These are phyloP conservation scores for Aphelinus certus DNA, from an alignment of 1,140 invertebrate species.

Conservation along the genomic window DNA sequence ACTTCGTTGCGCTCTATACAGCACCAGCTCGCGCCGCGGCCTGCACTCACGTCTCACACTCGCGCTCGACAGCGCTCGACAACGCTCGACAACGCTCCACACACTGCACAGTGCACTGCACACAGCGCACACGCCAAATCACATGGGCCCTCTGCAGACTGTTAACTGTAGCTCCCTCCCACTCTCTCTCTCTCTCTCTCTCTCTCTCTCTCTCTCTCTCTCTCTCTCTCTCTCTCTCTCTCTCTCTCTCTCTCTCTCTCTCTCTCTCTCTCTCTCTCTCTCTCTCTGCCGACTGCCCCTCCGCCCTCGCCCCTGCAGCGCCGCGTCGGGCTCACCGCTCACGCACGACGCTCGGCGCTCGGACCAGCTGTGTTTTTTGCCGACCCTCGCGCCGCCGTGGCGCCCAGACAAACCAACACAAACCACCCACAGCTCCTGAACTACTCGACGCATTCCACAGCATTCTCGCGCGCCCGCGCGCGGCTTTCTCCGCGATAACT, in stretches of 20 bases:
- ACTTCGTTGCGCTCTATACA: no score
- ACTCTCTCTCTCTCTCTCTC: background rate
- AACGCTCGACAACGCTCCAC: background rate
- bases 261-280: background rate
- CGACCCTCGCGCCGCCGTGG: no score
- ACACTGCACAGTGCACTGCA: background rate
- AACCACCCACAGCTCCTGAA: no score
- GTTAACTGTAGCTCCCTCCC: no score
- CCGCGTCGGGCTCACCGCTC: background rate
- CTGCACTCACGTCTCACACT: background rate
- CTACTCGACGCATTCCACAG: no score
- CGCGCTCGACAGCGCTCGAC: background rate
- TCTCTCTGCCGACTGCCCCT: background rate
- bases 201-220: background rate
- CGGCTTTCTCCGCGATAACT: no score
- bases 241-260: background rate
- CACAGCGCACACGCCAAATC: slow-evolving; percentile 12
- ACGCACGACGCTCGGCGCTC: no score
- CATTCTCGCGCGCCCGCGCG: no score
- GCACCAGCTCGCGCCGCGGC: no score
- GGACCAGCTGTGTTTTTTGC: no score
- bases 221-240: background rate
- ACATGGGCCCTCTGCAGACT: background rate
- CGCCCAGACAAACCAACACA: no score
- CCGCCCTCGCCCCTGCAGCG: background rate